These are phyloP conservation scores for Drosophila kuntzei DNA, from an alignment of 2,888 invertebrate genomes.

Conservation along the genomic window DNA sequence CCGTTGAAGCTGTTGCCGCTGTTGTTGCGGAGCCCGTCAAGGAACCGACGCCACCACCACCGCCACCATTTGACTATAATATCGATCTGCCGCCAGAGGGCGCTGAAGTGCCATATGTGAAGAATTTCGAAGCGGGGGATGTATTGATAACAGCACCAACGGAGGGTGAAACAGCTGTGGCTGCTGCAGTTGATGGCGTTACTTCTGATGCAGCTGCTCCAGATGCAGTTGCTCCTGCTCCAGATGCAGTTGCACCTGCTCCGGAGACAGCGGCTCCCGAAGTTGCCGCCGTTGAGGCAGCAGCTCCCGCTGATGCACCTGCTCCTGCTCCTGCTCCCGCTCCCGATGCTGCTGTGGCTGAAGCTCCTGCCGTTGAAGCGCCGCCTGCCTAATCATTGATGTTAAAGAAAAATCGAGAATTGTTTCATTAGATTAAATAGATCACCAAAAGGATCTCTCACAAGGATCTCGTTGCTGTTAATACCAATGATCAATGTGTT, in stretches of 20 bases:
- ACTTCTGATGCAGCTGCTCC: slow-evolving; percentile 49
- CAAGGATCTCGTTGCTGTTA: slow-evolving; percentile 65
- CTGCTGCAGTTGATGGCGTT: slow-evolving; percentile 62
- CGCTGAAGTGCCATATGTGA: slow-evolving; percentile 86
- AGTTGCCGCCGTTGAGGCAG: slow-evolving; percentile 60
- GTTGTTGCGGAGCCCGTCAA: slow-evolving; percentile 66
- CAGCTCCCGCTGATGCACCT: slow-evolving; percentile 45
- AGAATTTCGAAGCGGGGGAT: slow-evolving; percentile 83
- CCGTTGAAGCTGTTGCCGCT: slow-evolving; percentile 42
- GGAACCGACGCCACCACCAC: slow-evolving; percentile 84
- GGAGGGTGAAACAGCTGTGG: slow-evolving; percentile 56
- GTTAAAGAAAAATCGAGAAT: slow-evolving; percentile 18
- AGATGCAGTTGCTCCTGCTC: slow-evolving; percentile 54
- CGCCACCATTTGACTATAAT: slow-evolving; percentile 85
- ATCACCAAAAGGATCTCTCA: slow-evolving; percentile 42
- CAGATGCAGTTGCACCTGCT: slow-evolving; percentile 58
- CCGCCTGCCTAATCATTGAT: slow-evolving; percentile 41
- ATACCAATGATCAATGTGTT: slow-evolving; percentile 42
- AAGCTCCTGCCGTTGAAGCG: slow-evolving; percentile 43
- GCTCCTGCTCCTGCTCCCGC: slow-evolving; percentile 44
- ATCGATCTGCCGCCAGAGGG: slow-evolving; percentile 86
- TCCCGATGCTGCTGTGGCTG: slow-evolving; percentile 57
- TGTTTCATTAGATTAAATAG: slow-evolving; percentile 51
- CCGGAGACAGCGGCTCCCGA: slow-evolving; percentile 63
- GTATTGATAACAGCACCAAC: slow-evolving; percentile 56